Conservation (phyloP, 2,888 invertebrate species). For the Oithona nana region DNA sequence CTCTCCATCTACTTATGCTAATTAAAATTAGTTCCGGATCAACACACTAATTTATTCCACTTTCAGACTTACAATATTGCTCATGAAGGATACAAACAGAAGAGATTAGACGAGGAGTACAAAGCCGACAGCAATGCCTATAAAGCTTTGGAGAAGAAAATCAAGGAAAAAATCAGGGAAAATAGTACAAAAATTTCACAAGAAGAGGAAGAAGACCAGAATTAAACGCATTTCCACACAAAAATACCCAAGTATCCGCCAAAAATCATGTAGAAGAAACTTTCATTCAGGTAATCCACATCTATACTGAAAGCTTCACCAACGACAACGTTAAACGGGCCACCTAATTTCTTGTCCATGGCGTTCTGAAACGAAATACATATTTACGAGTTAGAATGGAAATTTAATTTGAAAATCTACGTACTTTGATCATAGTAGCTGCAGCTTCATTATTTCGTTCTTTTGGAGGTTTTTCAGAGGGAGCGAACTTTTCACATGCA, state of each 20-base stretch:
- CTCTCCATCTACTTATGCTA: too few species aligned
- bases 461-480: background rate
- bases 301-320: slow-evolving; percentile 12
- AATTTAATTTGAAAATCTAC: background rate
- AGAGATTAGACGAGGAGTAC: background rate
- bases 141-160: background rate
- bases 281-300: background rate
- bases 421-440: slow-evolving; percentile 4
- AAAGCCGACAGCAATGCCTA: background rate
- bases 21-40: too few species aligned
- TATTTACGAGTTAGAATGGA: background rate
- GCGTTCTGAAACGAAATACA: background rate
- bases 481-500: slow-evolving; percentile 11
- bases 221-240: slow-evolving; percentile 9
- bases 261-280: slow-evolving; percentile 10
- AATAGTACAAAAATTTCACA: too few species aligned
- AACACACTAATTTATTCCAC: too few species aligned
- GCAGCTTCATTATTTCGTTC: slow-evolving; percentile 9
- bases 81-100: too few species aligned
- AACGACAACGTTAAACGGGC: slow-evolving; percentile 11
- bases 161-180: background rate
- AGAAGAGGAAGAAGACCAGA: too few species aligned
- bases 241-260: slow-evolving; percentile 12
- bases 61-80: too few species aligned
- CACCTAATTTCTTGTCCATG: slow-evolving; percentile 8